Percentiles rank a stretch among this genome's conserved stretches.
phyloP scores from a whole-genome alignment of 1,140 invertebrate species.

The Agrypnia vestita region DNA sequence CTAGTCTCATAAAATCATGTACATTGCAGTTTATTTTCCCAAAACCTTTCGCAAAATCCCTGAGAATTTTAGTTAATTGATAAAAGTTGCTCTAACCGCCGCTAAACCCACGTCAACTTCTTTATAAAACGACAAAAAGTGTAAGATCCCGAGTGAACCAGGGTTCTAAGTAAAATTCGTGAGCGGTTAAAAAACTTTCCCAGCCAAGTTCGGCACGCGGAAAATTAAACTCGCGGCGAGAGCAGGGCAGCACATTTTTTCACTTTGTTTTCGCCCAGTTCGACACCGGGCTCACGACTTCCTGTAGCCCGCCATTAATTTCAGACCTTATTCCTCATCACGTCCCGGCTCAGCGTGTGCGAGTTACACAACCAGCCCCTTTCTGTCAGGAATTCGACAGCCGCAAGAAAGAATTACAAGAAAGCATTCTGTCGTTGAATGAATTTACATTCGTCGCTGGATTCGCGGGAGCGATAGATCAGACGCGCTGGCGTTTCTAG shows the following conservation, averaged over 20 bases:
- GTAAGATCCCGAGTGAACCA: conserved; percentile 10
- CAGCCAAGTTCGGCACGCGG: conserved; percentile 59
- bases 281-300: conserved; percentile 43
- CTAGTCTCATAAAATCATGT: too few species aligned
- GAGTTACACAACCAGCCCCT: conserved; percentile 33
- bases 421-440: conserved; percentile 58
- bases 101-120: not conserved
- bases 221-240: conserved; percentile 57
- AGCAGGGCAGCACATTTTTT: conserved; percentile 46
- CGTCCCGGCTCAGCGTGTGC: conserved; percentile 29
- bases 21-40: too few species aligned
- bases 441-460: conserved; percentile 55
- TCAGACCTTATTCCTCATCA: conserved; percentile 51
- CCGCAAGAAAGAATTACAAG: conserved; percentile 35
- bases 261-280: conserved; percentile 54
- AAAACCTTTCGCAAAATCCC: too few species aligned
- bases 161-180: conserved; percentile 53
- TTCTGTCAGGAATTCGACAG: conserved; percentile 6
- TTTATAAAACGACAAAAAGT: not conserved
- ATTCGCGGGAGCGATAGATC: conserved; percentile 57
- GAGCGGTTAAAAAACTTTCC: conserved; percentile 55
- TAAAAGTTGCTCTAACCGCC: too few species aligned
- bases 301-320: conserved; percentile 52
- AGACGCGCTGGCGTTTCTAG: conserved; percentile 56
- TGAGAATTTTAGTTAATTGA: too few species aligned